phyloP scores from a whole-genome alignment of 1,140 invertebrate species.

The Neodiprion fabricii region DNA sequence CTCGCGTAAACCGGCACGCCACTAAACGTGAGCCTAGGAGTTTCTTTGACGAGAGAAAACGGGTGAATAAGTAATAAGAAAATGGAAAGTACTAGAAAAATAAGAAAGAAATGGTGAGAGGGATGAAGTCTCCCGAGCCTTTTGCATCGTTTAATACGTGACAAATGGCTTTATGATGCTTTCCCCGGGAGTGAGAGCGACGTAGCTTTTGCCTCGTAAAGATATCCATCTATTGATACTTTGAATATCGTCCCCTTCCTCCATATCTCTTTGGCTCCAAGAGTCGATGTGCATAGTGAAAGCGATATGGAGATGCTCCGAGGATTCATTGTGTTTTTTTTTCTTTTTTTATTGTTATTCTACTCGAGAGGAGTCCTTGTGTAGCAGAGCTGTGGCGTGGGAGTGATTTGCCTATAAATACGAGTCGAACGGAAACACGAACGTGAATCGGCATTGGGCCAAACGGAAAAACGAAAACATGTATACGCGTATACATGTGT shows the following conservation, averaged over 20 bases:
- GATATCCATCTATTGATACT: constrained; percentile 13
- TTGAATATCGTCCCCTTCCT: not conserved
- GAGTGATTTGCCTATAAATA: constrained; percentile 15
- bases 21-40: too few relatives aligned
- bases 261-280: not conserved
- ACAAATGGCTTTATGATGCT: constrained; percentile 11
- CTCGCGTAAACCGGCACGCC: too few relatives aligned
- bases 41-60: not conserved
- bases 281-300: not conserved
- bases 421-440: constrained; percentile 2
- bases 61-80: not conserved
- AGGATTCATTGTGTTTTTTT: constrained; percentile 6
- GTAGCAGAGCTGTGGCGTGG: not conserved
- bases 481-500: not conserved
- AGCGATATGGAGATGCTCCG: constrained; percentile 12
- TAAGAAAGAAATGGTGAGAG: too few relatives aligned
- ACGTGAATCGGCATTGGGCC: constrained; percentile 6
- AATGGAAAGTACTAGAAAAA: not conserved
- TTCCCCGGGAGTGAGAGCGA: not conserved
- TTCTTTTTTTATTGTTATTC: constrained; percentile 9
- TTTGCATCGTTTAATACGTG: constrained; percentile 10
- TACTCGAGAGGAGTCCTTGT: not conserved
- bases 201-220: constrained; percentile 3
- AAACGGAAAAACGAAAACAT: not conserved
- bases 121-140: not conserved